Conservation (phyloP, 2,888 invertebrate genomes). For the Drosophila demipolita region DNA sequence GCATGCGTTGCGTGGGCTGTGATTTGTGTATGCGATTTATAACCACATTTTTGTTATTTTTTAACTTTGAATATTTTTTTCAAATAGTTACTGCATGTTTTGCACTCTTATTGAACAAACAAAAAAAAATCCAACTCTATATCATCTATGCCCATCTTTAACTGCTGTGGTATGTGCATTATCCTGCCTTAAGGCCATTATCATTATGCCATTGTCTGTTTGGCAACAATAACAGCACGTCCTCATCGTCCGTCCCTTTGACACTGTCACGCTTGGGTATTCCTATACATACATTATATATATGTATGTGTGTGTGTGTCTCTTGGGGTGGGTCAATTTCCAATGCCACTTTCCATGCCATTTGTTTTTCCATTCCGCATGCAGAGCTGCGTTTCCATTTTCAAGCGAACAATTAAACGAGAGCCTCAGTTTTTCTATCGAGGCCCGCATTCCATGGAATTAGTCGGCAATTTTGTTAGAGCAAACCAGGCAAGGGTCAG, state of each 20-base stretch:
- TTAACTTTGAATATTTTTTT: constrained; percentile 9
- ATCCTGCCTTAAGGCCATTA: constrained; percentile 47
- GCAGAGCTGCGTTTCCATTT: constrained; percentile 42
- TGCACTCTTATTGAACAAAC: constrained; percentile 23
- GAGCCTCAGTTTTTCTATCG: constrained; percentile 7
- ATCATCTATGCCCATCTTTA: constrained; percentile 8
- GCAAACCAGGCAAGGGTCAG: constrained; percentile 50
- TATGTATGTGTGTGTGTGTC: background rate
- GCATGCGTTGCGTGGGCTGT: constrained; percentile 58
- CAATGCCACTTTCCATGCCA: constrained; percentile 8
- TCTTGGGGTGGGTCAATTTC: constrained; percentile 5
- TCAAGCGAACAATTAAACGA: constrained; percentile 45
- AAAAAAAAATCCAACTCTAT: background rate
- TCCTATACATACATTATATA: background rate
- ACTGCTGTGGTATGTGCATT: constrained; percentile 47
- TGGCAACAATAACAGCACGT: constrained; percentile 59
- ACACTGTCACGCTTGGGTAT: constrained; percentile 35
- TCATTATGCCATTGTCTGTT: constrained; percentile 46
- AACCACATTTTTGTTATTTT: background rate
- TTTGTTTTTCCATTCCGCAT: constrained; percentile 31
- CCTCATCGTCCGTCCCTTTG: constrained; percentile 24
- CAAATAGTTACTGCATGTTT: constrained; percentile 11
- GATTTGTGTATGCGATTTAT: background rate
- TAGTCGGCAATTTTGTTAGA: constrained; percentile 49
- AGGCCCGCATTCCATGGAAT: constrained; percentile 76